Conservation (phyloP, 2,888 invertebrate genomes). For the Dendrolimus pini region DNA sequence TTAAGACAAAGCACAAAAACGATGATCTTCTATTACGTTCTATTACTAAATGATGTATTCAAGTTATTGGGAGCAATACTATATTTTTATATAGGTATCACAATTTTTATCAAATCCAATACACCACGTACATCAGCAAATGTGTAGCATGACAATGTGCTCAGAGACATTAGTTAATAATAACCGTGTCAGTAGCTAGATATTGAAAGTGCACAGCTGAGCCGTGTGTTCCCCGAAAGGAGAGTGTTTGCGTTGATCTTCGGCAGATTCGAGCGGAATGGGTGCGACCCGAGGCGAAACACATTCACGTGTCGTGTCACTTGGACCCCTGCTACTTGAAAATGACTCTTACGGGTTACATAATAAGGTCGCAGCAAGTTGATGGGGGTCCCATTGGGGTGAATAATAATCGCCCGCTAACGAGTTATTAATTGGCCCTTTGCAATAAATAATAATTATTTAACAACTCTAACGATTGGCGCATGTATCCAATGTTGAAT, state of each 20-base stretch:
- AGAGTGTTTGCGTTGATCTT: background rate
- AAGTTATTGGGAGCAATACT: no score
- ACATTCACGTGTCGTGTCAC: slow-evolving; percentile 4
- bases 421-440: slow-evolving; percentile 6
- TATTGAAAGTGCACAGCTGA: no score
- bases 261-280: slow-evolving; percentile 5
- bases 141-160: no score
- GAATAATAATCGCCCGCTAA: background rate
- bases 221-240: no score
- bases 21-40: no score
- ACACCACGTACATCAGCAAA: no score
- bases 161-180: no score
- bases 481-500: background rate
- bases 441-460: slow-evolving; percentile 6
- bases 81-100: no score
- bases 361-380: background rate
- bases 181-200: no score
- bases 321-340: background rate
- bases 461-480: background rate
- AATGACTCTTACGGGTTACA: background rate
- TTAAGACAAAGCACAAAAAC: no score
- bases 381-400: background rate
- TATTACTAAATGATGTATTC: no score
- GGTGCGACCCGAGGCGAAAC: background rate
- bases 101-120: no score